A percentile compares a stretch with the other conserved stretches of the same genome.
Conservation (phyloP, 1,140 invertebrate genomes). For the Calosoma granatense region DNA sequence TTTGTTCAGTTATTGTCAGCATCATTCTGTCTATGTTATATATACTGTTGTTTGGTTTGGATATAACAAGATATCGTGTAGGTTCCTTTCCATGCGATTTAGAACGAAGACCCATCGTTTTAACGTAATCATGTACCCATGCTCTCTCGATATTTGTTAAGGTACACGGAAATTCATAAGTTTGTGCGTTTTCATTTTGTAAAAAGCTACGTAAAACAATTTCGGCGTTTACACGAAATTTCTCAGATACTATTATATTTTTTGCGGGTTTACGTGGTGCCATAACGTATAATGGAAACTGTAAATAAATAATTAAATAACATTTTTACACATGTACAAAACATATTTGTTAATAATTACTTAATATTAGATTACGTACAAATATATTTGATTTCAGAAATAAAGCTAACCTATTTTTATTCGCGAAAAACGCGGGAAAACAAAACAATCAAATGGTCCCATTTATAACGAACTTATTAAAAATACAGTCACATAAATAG, state of each 20-base stretch:
- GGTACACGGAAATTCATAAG: conserved; percentile 50
- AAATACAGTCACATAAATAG: too few species aligned
- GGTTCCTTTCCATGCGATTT: conserved; percentile 51
- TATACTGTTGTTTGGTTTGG: conserved; percentile 45
- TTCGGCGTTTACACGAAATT: conserved; percentile 14
- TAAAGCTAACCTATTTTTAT: not conserved
- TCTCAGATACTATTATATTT: conserved; percentile 9
- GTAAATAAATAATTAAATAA: too few species aligned
- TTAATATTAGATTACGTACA: too few species aligned
- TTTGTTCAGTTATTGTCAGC: conserved; percentile 22
- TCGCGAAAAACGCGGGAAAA: not conserved
- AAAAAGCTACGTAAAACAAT: conserved; percentile 14
- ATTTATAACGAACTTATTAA: too few species aligned
- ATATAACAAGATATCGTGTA: conserved; percentile 52
- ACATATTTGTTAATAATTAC: too few species aligned
- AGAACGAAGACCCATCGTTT: conserved; percentile 38
- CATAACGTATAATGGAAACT: not conserved
- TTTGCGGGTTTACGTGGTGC: not conserved
- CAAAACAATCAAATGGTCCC: too few species aligned
- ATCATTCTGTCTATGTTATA: conserved; percentile 44
- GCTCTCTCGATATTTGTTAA: conserved; percentile 57
- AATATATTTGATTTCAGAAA: not conserved
- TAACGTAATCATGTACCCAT: conserved; percentile 54
- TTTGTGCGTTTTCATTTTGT: conserved; percentile 11
- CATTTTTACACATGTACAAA: not conserved